Conservation (phyloP, 2,113 vertebrate species). For the Apteryx mantelli region DNA sequence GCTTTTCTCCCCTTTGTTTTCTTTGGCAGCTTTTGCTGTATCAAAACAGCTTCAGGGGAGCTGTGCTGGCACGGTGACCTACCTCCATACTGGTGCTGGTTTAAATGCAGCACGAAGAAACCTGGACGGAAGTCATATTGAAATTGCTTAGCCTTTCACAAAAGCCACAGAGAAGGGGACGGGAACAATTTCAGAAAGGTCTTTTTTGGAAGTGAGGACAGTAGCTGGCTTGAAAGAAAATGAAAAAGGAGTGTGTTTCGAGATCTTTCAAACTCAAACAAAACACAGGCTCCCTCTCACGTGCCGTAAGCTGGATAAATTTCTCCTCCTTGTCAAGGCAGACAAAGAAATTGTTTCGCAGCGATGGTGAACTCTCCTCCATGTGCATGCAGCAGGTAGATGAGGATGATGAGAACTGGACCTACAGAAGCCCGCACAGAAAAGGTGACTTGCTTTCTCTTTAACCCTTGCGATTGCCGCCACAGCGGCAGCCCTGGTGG, state of each 20-base stretch:
- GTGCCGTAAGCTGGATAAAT: constrained; percentile 93
- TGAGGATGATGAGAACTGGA: constrained; percentile 86
- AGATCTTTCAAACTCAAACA: constrained; percentile 84
- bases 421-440: constrained; percentile 84
- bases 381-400: constrained; percentile 73
- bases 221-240: constrained; percentile 69
- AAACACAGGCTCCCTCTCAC: constrained; percentile 85
- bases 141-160: constrained; percentile 9
- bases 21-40: constrained; percentile 58
- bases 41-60: constrained; percentile 48
- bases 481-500: neutral
- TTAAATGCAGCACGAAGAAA: constrained; percentile 34
- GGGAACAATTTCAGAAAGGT: neutral
- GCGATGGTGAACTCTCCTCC: constrained; percentile 87
- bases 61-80: constrained; percentile 35
- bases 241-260: constrained; percentile 88
- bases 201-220: neutral
- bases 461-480: neutral
- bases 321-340: constrained; percentile 89
- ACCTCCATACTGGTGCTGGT: constrained; percentile 25
- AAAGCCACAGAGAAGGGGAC: neutral
- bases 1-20: constrained; percentile 65
- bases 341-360: constrained; percentile 90
- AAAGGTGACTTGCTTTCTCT: constrained; percentile 84
- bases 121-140: neutral